Base-by-base conservation (phyloP, 1,140 invertebrate species). In the Drosophila sucinea region DNA sequence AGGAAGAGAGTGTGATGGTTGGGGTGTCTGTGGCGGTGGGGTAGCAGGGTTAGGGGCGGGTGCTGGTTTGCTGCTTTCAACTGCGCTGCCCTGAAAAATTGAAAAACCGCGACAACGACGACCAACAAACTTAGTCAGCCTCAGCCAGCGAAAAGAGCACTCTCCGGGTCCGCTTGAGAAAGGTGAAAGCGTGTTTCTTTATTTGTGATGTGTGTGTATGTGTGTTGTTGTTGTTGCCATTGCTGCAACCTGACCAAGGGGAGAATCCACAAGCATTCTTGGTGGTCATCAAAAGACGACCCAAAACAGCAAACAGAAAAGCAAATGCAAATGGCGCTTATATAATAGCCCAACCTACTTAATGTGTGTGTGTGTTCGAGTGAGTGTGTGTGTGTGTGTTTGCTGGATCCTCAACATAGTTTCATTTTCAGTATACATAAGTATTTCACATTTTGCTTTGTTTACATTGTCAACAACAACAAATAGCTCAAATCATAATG, bases 321-420 rank as follows among this genome's bases (percentile, higher is more conserved):
- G 77, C 70, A 68, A 80, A 75, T 67, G 84, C 73, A 80, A 89
- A 87, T 89, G 80, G 83, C 79, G 86, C 84, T 89, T 89, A 89
- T 89, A 89, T 89, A 89, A 89, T 77, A 70, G 73, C 65, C 61
- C 60, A 58, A 58, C 56, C 33, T 58, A 35, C 23, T 35, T 64
- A 67, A 60, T 67, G 62, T 54, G 58, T 67, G 62, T 68, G 41
- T 66, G 47, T 33, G 60, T 68, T 51, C 51, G 32, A 72, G 56
- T 79, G 30, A 8, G 33, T 63, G 25, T 51, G 23, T 61, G 51
- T 58, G 44, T 58, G 64, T 51, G 30, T 25, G 41, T 68, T 27
- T 69, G n/a, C 29, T 55, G 62, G 38, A 58, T 60, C 60, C 40
- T 60, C 33, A 61, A 30, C 60, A 35, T 70, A 29, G 71, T 66